Base-by-base conservation (phyloP, 2,113 vertebrate genomes). In the Cephalopterus ornatus region DNA sequence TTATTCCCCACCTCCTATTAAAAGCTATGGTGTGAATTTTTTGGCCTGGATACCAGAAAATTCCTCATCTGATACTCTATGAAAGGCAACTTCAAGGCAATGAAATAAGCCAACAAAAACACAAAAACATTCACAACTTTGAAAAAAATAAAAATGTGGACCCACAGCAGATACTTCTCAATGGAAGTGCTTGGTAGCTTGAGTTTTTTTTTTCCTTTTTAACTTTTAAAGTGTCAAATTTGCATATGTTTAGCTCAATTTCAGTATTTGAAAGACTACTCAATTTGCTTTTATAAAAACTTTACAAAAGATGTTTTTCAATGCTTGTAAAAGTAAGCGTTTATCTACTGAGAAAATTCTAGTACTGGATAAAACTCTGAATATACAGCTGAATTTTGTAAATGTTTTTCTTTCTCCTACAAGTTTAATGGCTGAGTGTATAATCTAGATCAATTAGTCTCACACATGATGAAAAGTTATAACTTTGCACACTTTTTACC, bases 261-360 rank as follows among this genome's bases (percentile, higher is more conserved):
- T 90, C 66, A 94, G 27, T 92, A 93, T 95, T 72, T 95, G 77
- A 96, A 96, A 85, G 87, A 96, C 93, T 92, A 97, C 93, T 97
- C 74, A 35, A 95, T 97, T 94, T 82, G 95, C 96, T 97, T 85
- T 97, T 98, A 97, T 98, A 98, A 98, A 98, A 97, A 97, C 95
- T 91, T 97, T 98, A 97, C 95, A 97, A 98, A 98, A 98, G 93
- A 98, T 98, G 97, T 92, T 97, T 95, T 96, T 97, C 93, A 98
- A 95, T 96, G 97, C 95, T 96, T 97, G 97, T 95, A 98, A 97
- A 98, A 98, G 95, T 95, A 97, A 97, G 94, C 33, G 73, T 93
- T 93, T 94, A 83, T 88, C 97, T 96, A 97, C 95, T 58, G 97
- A 97, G 92, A 97, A 97, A 97, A 97, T 61, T 95, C 97, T 97